A percentile compares a stretch with the other conserved stretches of the same genome.
These are phyloP conservation scores for Drosophila conformis DNA, from an alignment of 2,888 invertebrate genomes.

Conservation along the genomic window DNA sequence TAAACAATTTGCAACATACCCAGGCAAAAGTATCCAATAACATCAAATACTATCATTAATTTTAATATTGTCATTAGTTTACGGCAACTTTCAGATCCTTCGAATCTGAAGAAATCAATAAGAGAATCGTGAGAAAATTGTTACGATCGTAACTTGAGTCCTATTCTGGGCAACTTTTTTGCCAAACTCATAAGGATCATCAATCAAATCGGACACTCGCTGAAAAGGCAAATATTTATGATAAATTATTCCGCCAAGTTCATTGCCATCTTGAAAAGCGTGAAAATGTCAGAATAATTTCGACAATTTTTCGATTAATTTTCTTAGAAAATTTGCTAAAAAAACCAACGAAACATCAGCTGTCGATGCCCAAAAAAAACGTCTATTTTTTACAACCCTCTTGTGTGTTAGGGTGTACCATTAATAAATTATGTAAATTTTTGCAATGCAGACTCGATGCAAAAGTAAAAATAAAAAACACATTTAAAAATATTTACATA, in stretches of 20 bases:
- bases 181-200: slow-evolving; percentile 59
- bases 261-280: slow-evolving; percentile 42
- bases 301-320: slow-evolving; percentile 27
- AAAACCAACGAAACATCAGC: slow-evolving; percentile 55
- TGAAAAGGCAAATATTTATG: slow-evolving; percentile 69
- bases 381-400: slow-evolving; percentile 53
- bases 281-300: slow-evolving; percentile 49
- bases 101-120: slow-evolving; percentile 23
- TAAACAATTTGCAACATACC: slow-evolving; percentile 58
- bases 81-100: slow-evolving; percentile 1
- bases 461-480: slow-evolving; percentile 33
- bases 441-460: slow-evolving; percentile 60
- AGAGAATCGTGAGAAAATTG: slow-evolving; percentile 70
- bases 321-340: slow-evolving; percentile 37
- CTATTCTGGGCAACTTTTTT: slow-evolving; percentile 17
- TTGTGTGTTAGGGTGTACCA: slow-evolving; percentile 8
- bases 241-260: slow-evolving; percentile 65
- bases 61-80: slow-evolving; percentile 83
- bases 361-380: slow-evolving; percentile 55
- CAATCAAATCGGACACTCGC: slow-evolving; percentile 67
- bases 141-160: slow-evolving; percentile 61
- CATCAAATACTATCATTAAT: slow-evolving; percentile 77
- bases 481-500: slow-evolving; percentile 76
- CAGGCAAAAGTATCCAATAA: slow-evolving; percentile 56
- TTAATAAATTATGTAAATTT: slow-evolving; percentile 73